Evolutionary conservation across 2,888 invertebrate genomes (phyloP).

Genomic region (Thymelicus lineola): DNA sequence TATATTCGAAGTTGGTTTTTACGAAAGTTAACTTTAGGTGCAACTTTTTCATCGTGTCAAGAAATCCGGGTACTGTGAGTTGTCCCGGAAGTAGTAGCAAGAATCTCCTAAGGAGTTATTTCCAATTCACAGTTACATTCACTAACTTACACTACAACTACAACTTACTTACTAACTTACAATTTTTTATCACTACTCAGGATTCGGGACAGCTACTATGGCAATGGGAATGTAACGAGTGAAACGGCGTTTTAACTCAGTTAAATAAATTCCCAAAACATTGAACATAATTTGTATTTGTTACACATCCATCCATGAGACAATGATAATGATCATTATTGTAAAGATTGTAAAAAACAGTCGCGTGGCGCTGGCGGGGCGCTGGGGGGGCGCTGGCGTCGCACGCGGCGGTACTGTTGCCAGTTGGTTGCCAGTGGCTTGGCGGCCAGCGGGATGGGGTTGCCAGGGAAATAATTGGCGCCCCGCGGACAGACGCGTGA

Average conservation of each 20-base stretch:
- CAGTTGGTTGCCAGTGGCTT: constrained; percentile 69
- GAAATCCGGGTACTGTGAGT: no score
- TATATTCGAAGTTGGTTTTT: no score
- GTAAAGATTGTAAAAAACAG: constrained; percentile 45
- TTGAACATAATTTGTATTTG: constrained; percentile 11
- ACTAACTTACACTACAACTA: no score
- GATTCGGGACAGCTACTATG: no score
- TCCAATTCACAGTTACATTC: no score
- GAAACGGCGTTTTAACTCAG: neutral
- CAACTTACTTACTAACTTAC: no score
- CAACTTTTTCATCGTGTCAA: no score
- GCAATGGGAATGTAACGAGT: neutral
- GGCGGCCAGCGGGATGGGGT: constrained; percentile 70
- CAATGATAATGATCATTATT: constrained; percentile 39
- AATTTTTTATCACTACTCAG: no score
- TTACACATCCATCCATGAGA: constrained; percentile 21
- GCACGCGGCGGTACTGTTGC: constrained; percentile 74
- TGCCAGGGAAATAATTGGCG: constrained; percentile 80
- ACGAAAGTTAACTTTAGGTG: no score
- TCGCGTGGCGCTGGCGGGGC: constrained; percentile 46
- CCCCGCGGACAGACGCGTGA: constrained; percentile 76
- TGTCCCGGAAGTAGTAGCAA: no score
- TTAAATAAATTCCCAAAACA: constrained; percentile 16
- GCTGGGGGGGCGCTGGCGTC: constrained; percentile 33
- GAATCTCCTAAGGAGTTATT: no score